A percentile compares a stretch with the other conserved stretches of the same genome.
phyloP scores from a whole-genome alignment of 2,797 vertebrate species.

The Lepus townsendii region DNA sequence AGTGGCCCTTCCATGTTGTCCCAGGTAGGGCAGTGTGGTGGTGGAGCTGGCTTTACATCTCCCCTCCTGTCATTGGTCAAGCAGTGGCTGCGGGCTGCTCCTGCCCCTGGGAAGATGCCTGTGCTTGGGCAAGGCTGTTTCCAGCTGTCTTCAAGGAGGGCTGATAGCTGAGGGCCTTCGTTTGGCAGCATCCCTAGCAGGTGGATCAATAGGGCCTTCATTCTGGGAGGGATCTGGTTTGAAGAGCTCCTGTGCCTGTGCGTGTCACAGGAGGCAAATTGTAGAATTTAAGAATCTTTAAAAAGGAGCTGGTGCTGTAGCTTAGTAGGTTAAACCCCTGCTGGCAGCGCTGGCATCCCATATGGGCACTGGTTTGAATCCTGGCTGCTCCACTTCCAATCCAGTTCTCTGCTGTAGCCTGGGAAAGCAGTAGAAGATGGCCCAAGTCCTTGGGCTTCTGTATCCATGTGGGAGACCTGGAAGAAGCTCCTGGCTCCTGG shows the following conservation, averaged over 20 bases:
- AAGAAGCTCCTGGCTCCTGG: too few relatives aligned
- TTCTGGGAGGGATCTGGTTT: not conserved
- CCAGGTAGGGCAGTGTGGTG: not conserved
- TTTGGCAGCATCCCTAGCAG: not conserved
- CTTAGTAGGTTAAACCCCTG: too few relatives aligned
- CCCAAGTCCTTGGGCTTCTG: too few relatives aligned
- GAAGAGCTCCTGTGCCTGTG: not conserved
- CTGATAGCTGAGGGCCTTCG: not conserved
- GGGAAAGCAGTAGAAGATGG: too few relatives aligned
- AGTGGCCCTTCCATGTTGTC: not conserved
- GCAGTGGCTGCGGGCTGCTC: not conserved
- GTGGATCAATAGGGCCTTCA: not conserved
- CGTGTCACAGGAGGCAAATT: not conserved
- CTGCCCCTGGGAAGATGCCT: not conserved
- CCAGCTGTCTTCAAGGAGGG: not conserved
- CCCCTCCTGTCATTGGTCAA: not conserved
- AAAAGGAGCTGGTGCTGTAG: not conserved
- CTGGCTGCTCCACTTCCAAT: too few relatives aligned
- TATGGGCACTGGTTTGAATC: too few relatives aligned
- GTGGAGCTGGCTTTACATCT: not conserved
- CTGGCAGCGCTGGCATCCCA: too few relatives aligned
- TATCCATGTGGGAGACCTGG: too few relatives aligned
- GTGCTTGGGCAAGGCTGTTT: not conserved
- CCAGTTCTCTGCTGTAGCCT: too few relatives aligned
- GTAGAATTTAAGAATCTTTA: not conserved